Conservation (phyloP, 2,797 vertebrate species). For the Podargus strigoides region DNA sequence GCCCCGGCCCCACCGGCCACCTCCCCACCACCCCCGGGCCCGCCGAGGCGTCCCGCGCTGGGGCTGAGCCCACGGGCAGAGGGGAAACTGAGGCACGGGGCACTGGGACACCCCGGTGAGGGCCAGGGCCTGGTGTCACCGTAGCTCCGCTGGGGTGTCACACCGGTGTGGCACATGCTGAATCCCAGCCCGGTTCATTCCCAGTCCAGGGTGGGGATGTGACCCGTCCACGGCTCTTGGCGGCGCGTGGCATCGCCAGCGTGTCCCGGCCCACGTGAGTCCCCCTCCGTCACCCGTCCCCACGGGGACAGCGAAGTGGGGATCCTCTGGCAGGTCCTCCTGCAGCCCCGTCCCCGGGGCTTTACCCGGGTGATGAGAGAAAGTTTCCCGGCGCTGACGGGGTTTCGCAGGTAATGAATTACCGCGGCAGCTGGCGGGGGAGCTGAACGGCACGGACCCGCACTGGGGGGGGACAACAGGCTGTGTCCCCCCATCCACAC, state of each 20-base stretch:
- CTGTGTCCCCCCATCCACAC: accelerated
- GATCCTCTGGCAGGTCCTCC: not conserved
- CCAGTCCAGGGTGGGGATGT: accelerated
- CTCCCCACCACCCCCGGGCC: not conserved
- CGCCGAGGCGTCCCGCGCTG: accelerated
- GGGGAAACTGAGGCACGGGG: constrained; percentile 23
- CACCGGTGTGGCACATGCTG: accelerated
- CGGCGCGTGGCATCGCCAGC: not conserved
- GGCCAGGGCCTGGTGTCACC: not conserved
- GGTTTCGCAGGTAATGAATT: not conserved
- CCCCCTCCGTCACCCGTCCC: not conserved
- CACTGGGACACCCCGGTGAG: not conserved
- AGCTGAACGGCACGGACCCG: not conserved
- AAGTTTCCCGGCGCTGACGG: not conserved
- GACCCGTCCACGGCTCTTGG: not conserved
- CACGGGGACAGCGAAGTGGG: accelerated
- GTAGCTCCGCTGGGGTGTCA: accelerated
- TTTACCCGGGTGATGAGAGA: not conserved
- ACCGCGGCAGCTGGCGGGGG: not conserved
- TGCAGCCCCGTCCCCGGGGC: not conserved
- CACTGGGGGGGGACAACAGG: accelerated
- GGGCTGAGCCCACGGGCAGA: accelerated
- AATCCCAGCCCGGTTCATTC: accelerated
- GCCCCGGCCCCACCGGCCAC: not conserved
- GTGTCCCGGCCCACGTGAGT: accelerated